Conservation (phyloP, 1,140 invertebrate genomes). For the Drosophila nasuta region DNA sequence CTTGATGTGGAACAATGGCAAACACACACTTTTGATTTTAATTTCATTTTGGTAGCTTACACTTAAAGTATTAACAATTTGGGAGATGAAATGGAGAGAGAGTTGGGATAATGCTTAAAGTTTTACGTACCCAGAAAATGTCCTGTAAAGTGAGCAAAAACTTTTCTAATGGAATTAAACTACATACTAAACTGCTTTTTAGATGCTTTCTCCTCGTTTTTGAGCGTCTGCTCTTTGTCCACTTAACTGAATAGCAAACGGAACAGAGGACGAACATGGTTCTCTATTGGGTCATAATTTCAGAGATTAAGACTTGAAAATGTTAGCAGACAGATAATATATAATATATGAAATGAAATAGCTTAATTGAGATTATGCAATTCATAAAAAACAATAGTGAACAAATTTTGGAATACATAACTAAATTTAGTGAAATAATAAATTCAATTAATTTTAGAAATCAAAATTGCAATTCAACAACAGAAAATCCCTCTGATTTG, state of each 20-base stretch:
- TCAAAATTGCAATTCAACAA: neutral
- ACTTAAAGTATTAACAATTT: slow-evolving; percentile 62
- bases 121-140: slow-evolving; percentile 47
- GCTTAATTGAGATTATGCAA: neutral
- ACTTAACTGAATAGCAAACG: slow-evolving; percentile 9
- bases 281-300: neutral
- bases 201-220: neutral
- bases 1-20: slow-evolving; percentile 47
- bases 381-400: neutral
- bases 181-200: slow-evolving; percentile 32
- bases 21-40: slow-evolving; percentile 64
- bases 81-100: neutral
- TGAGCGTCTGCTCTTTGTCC: slow-evolving; percentile 29
- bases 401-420: neutral
- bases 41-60: slow-evolving; percentile 65
- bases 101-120: slow-evolving; percentile 56
- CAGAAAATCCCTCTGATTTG: neutral
- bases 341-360: neutral
- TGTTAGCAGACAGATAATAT: neutral
- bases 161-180: slow-evolving; percentile 56
- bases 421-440: neutral
- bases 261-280: neutral
- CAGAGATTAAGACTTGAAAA: neutral
- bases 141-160: slow-evolving; percentile 47
- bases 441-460: neutral